These are phyloP conservation scores for Xenentodon cancila DNA, from an alignment of 2,797 vertebrate species.

Conservation along the genomic window DNA sequence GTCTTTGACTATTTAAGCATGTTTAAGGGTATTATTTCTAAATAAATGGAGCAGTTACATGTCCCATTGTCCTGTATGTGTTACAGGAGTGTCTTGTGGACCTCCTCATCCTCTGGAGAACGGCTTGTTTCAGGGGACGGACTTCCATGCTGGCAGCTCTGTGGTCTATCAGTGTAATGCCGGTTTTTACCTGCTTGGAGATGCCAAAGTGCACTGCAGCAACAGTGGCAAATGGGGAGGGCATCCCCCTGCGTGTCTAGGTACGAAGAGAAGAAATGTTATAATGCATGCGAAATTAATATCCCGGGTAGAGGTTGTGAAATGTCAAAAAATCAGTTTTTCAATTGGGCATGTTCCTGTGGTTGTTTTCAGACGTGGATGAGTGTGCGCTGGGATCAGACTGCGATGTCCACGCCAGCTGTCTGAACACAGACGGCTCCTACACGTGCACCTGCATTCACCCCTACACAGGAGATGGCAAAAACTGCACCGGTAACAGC, in stretches of 20 bases:
- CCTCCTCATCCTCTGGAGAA: constrained; percentile 88
- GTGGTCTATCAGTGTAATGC: constrained; percentile 91
- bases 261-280: constrained; percentile 64
- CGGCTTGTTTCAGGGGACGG: constrained; percentile 88
- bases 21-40: not conserved
- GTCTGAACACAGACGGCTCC: constrained; percentile 94
- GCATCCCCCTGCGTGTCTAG: constrained; percentile 90
- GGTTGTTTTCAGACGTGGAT: constrained; percentile 87
- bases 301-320: not conserved
- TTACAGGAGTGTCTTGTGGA: constrained; percentile 91
- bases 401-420: constrained; percentile 89
- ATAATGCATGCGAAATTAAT: not conserved
- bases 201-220: constrained; percentile 89
- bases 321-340: not conserved
- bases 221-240: constrained; percentile 93
- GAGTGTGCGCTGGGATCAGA: constrained; percentile 96
- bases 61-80: not conserved
- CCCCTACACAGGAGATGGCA: constrained; percentile 94
- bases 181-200: constrained; percentile 94
- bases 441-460: constrained; percentile 90
- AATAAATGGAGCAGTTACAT: not conserved
- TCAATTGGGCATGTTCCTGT: constrained; percentile 3
- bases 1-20: not conserved
- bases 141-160: constrained; percentile 89
- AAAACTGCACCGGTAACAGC: constrained; percentile 92